Conservation (phyloP, 2,888 invertebrate species). For the Lycaena phlaeas region DNA sequence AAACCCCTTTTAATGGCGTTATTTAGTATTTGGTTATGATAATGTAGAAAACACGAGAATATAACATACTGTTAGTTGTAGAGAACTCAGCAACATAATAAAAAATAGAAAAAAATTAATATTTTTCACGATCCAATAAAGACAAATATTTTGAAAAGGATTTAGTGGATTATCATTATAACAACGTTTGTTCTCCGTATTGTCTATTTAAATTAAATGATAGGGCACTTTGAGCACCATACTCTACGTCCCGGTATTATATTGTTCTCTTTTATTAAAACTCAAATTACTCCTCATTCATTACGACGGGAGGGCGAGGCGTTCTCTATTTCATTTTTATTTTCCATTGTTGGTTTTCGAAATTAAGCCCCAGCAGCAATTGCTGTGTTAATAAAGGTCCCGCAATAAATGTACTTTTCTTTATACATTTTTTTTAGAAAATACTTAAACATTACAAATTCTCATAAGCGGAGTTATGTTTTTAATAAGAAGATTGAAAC, state of each 20-base stretch:
- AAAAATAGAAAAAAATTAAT: too few relatives aligned
- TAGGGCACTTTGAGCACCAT: conserved; percentile 55
- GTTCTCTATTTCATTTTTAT: conserved; percentile 59
- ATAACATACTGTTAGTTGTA: too few relatives aligned
- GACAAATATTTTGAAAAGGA: conserved; percentile 1
- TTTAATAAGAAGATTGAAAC: conserved; percentile 2
- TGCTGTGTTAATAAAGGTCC: conserved; percentile 64
- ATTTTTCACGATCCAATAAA: too few relatives aligned
- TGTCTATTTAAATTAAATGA: conserved; percentile 53
- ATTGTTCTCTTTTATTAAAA: conserved; percentile 66
- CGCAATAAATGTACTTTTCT: conserved; percentile 48
- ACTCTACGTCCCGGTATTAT: conserved; percentile 60
- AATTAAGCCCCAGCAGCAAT: conserved; percentile 64
- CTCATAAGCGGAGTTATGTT: conserved; percentile 2
- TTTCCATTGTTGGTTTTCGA: conserved; percentile 67
- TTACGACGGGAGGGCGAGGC: conserved; percentile 53
- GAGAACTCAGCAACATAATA: too few relatives aligned
- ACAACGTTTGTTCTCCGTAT: conserved; percentile 42
- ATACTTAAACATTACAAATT: conserved; percentile 6
- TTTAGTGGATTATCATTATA: not conserved
- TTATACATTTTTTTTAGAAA: conserved; percentile 16
- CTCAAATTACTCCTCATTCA: conserved; percentile 68
- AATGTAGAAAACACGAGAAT: too few relatives aligned
- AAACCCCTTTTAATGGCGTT: too few relatives aligned
- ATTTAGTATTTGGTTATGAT: too few relatives aligned